phyloP scores from a whole-genome alignment of 2,797 vertebrate genomes.

The Sardinella longiceps region DNA sequence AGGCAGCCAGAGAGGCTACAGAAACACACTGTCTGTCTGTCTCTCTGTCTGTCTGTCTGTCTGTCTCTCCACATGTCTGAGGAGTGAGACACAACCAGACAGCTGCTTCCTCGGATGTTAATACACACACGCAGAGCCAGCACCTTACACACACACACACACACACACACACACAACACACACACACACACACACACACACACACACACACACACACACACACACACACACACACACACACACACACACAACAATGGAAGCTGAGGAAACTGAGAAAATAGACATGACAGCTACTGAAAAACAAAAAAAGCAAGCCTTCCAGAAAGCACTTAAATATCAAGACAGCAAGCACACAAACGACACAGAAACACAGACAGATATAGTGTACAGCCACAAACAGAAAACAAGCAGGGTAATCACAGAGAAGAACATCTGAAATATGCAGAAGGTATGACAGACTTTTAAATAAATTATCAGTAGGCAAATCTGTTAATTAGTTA shows the following conservation, averaged over 20 bases:
- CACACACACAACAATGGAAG: not conserved
- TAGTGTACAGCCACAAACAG: not conserved
- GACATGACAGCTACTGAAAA: not conserved
- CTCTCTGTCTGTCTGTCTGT: no score
- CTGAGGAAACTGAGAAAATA: not conserved
- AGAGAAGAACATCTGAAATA: not conserved
- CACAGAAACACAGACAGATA: not conserved
- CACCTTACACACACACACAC: not conserved
- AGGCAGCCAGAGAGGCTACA: not conserved
- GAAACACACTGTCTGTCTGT: conserved; percentile 13
- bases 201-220: conserved; percentile 7
- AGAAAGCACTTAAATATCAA: not conserved
- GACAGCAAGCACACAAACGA: not conserved
- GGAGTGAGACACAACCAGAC: not conserved
- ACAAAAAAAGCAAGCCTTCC: not conserved
- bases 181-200: not conserved
- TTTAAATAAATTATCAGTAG: not conserved
- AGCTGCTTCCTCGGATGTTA: not conserved
- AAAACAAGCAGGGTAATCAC: not conserved
- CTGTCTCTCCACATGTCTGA: not conserved
- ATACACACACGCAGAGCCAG: not conserved
- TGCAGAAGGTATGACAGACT: not conserved
- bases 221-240: not conserved
- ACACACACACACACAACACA: conserved; percentile 4
- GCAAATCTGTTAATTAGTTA: not conserved